phyloP scores from a whole-genome alignment of 2,113 vertebrate genomes.

The Electrona antarctica region DNA sequence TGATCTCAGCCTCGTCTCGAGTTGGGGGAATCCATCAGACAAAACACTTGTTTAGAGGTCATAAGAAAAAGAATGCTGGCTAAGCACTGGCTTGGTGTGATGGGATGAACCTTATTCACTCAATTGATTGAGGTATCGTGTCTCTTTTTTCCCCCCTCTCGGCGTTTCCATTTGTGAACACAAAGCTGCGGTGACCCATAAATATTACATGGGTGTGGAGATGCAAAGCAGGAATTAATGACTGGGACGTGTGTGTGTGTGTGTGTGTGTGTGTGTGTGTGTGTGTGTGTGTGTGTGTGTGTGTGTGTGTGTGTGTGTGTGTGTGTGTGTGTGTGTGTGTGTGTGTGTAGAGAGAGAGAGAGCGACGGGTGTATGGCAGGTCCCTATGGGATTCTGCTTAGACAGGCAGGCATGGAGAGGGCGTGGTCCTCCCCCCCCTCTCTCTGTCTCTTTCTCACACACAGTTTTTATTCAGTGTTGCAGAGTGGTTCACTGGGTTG shows the following conservation, averaged over 20 bases:
- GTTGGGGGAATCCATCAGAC: conserved; percentile 56
- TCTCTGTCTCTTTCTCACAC: conserved; percentile 23
- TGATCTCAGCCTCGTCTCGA: conserved; percentile 25
- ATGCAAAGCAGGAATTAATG: conserved; percentile 84
- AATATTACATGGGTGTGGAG: conserved; percentile 82
- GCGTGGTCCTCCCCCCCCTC: conserved; percentile 53
- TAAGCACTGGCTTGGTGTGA: conserved; percentile 71
- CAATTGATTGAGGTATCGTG: conserved; percentile 77
- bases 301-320: conserved; percentile 7
- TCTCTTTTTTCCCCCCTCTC: conserved; percentile 65
- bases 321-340: conserved; percentile 13
- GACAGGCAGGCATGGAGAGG: conserved; percentile 71
- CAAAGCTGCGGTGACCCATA: conserved; percentile 81
- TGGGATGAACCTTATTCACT: conserved; percentile 69
- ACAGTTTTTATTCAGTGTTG: conserved; percentile 30
- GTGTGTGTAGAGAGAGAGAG: conserved; percentile 28
- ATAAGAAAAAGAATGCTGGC: conserved; percentile 67
- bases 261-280: conserved; percentile 21
- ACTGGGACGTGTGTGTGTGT: conserved; percentile 49
- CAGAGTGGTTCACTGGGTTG: conserved; percentile 33
- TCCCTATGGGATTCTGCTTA: conserved; percentile 75
- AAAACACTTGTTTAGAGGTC: conserved; percentile 74
- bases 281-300: conserved; percentile 13
- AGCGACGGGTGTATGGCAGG: conserved; percentile 63
- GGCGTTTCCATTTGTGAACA: conserved; percentile 78